Base-by-base conservation (phyloP, 1,140 invertebrate genomes). In the Temnothorax curvispinosus region DNA sequence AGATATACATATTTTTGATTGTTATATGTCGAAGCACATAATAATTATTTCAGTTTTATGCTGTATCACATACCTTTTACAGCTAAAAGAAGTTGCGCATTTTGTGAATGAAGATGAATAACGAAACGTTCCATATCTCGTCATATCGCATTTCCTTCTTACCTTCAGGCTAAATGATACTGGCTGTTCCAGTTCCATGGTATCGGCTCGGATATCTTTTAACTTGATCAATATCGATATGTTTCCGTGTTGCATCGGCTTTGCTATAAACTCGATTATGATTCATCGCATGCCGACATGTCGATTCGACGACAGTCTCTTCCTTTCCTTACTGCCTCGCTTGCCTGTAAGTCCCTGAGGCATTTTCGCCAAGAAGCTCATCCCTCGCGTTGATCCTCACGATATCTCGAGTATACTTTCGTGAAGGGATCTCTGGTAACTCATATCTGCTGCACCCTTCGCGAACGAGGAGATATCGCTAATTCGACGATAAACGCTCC, bases 401-500 rank as follows among this genome's bases (percentile, higher is more conserved):
- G 85, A 60, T 82, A 87, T 84, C 62, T 86, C 38, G 81, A 52
- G 54, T 85, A 60, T 6, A 35, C 64, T 82, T 44, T 78, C 50
- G 62, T n/a, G 50, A 60, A 72, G n/a, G 65, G 54, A 69, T 56
- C 52, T 86, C 50, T 60, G 69, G 11, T 71, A 78, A 88, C 38
- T 85, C 86, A 65, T 62, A 47, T 56, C 32, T 38, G 38, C 13
- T 47, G 21, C 6, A 35, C 18, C 21, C 44, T 60, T 74, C 32
- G 69, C 44, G 44, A 65, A 7, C 71, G 41, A 62, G 18, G 21
- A 27, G 32, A 21, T 76, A 76, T 62, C 52, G 69, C 27, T 81
- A 87, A 76, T 65, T 60, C 75, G 47, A 76, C 21, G 84, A 81
- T 78, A 82, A 89, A 87, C 64, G 86, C 27, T 15, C 27, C 65